A percentile compares a stretch with the other conserved stretches of the same genome.
Evolutionary conservation across 2,888 invertebrate species (phyloP).

Genomic region (Athrips mouffetella): DNA sequence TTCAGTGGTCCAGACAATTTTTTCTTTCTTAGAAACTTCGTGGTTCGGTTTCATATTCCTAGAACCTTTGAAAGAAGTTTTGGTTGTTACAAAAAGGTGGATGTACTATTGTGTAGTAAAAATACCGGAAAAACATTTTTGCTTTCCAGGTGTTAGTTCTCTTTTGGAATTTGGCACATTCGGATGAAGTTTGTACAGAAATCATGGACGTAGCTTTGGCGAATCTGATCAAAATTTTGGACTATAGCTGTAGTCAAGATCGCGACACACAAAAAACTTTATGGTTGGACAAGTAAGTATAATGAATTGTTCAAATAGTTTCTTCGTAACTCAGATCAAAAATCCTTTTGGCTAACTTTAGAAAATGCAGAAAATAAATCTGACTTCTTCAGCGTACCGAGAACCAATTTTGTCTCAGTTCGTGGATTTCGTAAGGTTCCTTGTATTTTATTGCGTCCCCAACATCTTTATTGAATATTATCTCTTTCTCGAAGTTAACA

Average conservation of each 20-base stretch:
- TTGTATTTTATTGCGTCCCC: no score
- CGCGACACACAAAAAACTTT: slow-evolving; percentile 96
- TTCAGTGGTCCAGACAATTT: no score
- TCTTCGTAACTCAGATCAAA: no score
- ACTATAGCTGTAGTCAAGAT: slow-evolving; percentile 98
- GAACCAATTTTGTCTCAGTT: neutral
- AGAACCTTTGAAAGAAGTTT: neutral
- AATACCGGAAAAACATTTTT: no score
- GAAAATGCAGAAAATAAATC: no score
- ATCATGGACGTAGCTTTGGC: slow-evolving; percentile 97
- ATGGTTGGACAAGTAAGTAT: slow-evolving; percentile 92
- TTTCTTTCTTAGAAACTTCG: no score
- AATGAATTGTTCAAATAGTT: neutral
- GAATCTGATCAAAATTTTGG: slow-evolving; percentile 97
- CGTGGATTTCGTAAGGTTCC: neutral
- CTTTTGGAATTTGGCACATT: slow-evolving; percentile 98
- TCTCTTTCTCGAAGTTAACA: no score
- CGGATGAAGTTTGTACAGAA: slow-evolving; percentile 96
- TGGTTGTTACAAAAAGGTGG: no score
- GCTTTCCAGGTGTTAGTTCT: slow-evolving; percentile 86
- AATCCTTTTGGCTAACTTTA: no score
- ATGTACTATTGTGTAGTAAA: no score
- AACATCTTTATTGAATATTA: no score
- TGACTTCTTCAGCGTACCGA: neutral
- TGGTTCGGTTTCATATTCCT: no score